Evolutionary conservation across 2,888 invertebrate species (phyloP).

Genomic region (Rapana venosa): DNA sequence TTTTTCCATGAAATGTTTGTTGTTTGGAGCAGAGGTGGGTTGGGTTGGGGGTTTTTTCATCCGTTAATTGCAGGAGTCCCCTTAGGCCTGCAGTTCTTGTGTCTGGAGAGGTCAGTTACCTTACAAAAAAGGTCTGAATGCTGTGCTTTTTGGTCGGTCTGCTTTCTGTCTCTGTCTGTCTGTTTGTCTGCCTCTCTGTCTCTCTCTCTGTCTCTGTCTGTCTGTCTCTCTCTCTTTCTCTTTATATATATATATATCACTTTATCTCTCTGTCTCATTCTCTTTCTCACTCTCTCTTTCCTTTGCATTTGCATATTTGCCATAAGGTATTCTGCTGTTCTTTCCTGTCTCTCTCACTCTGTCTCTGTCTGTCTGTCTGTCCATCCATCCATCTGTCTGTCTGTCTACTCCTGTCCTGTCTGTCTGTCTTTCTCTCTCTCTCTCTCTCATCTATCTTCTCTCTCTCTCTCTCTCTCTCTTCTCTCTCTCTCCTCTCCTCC

Average conservation of each 20-base stretch:
- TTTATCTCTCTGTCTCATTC: not conserved
- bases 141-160: no score
- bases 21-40: no score
- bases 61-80: no score
- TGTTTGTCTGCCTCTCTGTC: constrained; percentile 8
- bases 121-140: no score
- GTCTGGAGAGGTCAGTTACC: no score
- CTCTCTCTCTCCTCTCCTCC: not conserved
- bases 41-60: no score
- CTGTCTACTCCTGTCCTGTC: not conserved
- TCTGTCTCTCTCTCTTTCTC: not conserved
- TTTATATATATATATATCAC: not conserved
- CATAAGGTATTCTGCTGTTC: no score
- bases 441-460: constrained; percentile 2
- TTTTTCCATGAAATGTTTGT: no score
- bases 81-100: no score
- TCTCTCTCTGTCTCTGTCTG: not conserved
- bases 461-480: constrained; percentile 29
- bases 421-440: constrained; percentile 15
- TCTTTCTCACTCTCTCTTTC: not conserved
- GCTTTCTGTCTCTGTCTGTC: not conserved
- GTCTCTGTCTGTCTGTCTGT: constrained; percentile 19
- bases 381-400: not conserved
- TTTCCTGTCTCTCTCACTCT: not conserved
- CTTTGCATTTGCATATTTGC: no score